Conservation (phyloP, 2,113 vertebrate species). For the Marmota flaviventris region DNA sequence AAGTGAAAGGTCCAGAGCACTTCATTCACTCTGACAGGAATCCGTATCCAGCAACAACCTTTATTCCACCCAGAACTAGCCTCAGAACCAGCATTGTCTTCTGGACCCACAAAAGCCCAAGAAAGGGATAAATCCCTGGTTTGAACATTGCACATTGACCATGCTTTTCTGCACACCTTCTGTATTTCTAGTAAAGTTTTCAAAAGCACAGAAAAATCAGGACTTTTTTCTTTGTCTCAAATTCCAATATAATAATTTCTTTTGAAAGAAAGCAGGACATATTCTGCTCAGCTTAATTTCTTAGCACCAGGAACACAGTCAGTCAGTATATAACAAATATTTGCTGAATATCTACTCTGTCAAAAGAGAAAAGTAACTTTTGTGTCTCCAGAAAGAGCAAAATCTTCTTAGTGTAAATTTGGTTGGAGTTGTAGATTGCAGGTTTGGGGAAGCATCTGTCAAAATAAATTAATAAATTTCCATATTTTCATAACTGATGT, state of each 20-base stretch:
- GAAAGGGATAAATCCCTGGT: neutral
- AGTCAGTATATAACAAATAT: neutral
- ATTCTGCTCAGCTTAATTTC: neutral
- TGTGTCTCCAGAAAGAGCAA: neutral
- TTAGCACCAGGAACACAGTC: neutral
- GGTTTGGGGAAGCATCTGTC: neutral
- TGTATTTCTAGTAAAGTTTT: neutral
- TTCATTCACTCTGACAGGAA: neutral
- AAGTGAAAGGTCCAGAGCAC: neutral
- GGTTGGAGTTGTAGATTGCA: neutral
- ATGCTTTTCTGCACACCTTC: neutral
- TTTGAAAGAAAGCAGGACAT: too few species aligned
- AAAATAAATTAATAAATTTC: slow-evolving; percentile 11
- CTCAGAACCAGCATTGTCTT: neutral
- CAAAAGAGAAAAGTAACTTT: neutral
- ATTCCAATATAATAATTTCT: neutral
- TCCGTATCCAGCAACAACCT: neutral
- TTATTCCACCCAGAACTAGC: neutral
- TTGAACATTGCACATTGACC: neutral
- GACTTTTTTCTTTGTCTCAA: neutral
- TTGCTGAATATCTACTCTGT: neutral
- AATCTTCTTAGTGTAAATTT: neutral
- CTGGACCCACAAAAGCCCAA: neutral
- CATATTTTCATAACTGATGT: neutral
- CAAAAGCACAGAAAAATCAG: neutral